A percentile compares a stretch with the other conserved stretches of the same genome.
phyloP scores from a whole-genome alignment of 2,888 invertebrate genomes.

The Pandemis cinnamomeana region DNA sequence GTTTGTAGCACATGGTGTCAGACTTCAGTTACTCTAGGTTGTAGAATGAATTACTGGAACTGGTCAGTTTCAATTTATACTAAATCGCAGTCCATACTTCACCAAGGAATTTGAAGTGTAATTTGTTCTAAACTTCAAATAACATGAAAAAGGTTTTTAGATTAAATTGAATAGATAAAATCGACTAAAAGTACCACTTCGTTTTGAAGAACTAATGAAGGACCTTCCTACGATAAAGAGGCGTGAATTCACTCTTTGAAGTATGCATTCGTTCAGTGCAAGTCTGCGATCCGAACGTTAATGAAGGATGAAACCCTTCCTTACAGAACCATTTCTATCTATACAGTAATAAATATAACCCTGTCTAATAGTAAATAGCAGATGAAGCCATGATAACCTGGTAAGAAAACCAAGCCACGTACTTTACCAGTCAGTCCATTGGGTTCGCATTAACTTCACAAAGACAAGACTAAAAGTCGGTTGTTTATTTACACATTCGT shows the following conservation, averaged over 20 bases:
- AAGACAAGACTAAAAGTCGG: constrained; percentile 41
- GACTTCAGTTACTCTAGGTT: neutral
- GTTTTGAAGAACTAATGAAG: neutral
- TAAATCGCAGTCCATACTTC: neutral
- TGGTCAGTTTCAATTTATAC: neutral
- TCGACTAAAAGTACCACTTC: neutral
- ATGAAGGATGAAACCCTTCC: too few species aligned
- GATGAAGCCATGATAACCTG: neutral
- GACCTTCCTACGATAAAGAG: neutral
- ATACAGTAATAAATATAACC: too few species aligned
- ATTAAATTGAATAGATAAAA: neutral
- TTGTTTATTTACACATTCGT: constrained; percentile 79
- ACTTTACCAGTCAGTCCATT: neutral
- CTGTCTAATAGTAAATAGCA: neutral
- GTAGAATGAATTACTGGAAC: neutral
- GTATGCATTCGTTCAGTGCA: neutral
- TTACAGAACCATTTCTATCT: too few species aligned
- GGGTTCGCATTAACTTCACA: neutral
- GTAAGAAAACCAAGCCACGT: neutral
- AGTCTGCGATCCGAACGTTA: neutral
- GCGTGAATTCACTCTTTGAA: neutral
- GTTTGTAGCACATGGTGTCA: constrained; percentile 20
- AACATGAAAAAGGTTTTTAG: constrained; percentile 9
- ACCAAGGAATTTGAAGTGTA: neutral
- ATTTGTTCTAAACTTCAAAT: neutral